Percentiles rank a stretch among this genome's conserved stretches.
Conservation (phyloP, 1,140 invertebrate species). For the Oedothorax gibbosus region DNA sequence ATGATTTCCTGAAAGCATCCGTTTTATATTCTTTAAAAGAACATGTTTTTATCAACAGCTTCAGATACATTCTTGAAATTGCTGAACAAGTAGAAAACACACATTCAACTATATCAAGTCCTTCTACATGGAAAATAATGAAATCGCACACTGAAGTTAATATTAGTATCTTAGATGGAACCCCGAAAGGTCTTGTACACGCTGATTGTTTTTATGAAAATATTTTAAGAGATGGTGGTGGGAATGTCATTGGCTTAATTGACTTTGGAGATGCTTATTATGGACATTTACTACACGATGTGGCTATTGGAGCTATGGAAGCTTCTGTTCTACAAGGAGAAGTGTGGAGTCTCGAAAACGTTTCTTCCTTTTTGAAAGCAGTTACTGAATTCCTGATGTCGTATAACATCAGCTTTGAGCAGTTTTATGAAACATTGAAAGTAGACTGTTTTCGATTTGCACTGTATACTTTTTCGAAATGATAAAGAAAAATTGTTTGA, state of each 20-base stretch:
- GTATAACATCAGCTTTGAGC: not conserved
- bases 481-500: not conserved
- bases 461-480: constrained; percentile 5
- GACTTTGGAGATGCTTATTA: constrained; percentile 29
- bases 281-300: constrained; percentile 10
- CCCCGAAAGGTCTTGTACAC: not conserved
- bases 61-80: not conserved
- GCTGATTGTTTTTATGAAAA: constrained; percentile 19
- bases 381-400: not conserved
- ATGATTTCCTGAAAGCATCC: not conserved
- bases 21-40: not conserved
- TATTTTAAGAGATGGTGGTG: constrained; percentile 3
- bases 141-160: not conserved
- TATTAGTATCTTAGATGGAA: not conserved
- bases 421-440: constrained; percentile 23
- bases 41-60: constrained; percentile 5
- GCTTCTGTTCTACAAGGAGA: not conserved
- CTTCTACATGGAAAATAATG: constrained; percentile 3
- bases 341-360: constrained; percentile 3
- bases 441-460: constrained; percentile 10
- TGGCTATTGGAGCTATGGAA: constrained; percentile 23
- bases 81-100: not conserved
- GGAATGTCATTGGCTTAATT: not conserved
- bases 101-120: not conserved
- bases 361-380: not conserved